Conservation (phyloP, 2,797 vertebrate species). For the Fistularia tabacaria region DNA sequence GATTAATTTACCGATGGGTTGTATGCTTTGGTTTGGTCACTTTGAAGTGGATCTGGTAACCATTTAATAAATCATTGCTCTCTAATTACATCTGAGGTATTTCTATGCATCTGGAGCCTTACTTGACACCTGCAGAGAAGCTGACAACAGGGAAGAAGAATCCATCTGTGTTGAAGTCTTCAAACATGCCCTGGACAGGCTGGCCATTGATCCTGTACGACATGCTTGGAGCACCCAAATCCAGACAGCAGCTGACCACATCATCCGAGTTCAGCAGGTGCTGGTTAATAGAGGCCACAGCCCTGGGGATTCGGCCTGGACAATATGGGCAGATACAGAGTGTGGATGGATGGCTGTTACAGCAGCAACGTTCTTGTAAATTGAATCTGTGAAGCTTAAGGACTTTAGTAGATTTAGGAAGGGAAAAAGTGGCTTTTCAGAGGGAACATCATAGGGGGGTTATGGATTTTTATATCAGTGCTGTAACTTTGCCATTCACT, state of each 20-base stretch:
- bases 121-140: conserved; percentile 98
- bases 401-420: conserved; percentile 21
- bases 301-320: conserved; percentile 89
- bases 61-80: too few species aligned
- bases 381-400: conserved; percentile 8
- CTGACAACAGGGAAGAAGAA: conserved; percentile 98
- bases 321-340: conserved; percentile 9
- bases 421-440: too few species aligned
- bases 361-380: conserved; percentile 52
- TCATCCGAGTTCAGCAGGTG: conserved; percentile 94
- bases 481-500: too few species aligned
- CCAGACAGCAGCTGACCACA: conserved; percentile 97
- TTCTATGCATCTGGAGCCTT: conserved; percentile 53
- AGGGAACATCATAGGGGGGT: too few species aligned
- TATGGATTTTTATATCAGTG: too few species aligned
- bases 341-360: conserved; percentile 40
- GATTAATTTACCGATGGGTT: too few species aligned
- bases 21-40: too few species aligned
- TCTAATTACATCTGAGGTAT: too few species aligned
- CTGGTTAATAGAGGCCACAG: conserved; percentile 95
- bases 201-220: conserved; percentile 99
- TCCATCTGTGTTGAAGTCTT: conserved; percentile 93
- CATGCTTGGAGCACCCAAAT: conserved; percentile 95
- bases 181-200: conserved; percentile 99
- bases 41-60: too few species aligned